Conservation (phyloP, 1,140 invertebrate genomes). For the Armadillidium nasatum region DNA sequence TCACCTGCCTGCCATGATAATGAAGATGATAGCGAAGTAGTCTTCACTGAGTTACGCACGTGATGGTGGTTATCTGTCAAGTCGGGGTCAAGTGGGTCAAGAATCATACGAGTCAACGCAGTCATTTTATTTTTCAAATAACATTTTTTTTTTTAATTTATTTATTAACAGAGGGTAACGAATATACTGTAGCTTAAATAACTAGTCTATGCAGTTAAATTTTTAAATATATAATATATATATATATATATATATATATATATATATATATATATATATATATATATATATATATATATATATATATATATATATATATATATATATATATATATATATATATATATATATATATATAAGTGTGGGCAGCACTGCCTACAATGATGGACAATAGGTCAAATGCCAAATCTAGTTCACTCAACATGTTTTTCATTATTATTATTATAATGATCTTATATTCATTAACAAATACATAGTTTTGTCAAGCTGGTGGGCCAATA, state of each 20-base stretch:
- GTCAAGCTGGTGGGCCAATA: too few relatives aligned
- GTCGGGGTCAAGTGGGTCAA: constrained; percentile 40
- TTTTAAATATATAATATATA: not conserved
- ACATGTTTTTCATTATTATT: too few relatives aligned
- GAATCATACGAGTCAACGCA: constrained; percentile 19
- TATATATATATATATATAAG: too few relatives aligned
- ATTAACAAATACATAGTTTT: too few relatives aligned
- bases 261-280: constrained; percentile 13
- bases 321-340: too few relatives aligned
- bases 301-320: not conserved
- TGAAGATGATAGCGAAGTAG: constrained; percentile 41
- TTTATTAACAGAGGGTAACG: not conserved
- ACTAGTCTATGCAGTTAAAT: not conserved
- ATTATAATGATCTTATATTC: too few relatives aligned
- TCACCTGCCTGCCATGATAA: constrained; percentile 45
- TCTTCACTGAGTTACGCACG: constrained; percentile 44
- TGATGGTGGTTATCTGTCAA: constrained; percentile 44
- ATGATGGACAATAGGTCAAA: too few relatives aligned
- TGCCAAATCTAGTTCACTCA: too few relatives aligned
- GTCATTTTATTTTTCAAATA: not conserved
- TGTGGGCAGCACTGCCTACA: too few relatives aligned
- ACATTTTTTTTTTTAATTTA: too few relatives aligned
- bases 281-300: constrained; percentile 9
- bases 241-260: not conserved
- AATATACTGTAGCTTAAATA: not conserved